These are phyloP conservation scores for Cinclus cinclus DNA, from an alignment of 2,113 vertebrate species.

Conservation along the genomic window DNA sequence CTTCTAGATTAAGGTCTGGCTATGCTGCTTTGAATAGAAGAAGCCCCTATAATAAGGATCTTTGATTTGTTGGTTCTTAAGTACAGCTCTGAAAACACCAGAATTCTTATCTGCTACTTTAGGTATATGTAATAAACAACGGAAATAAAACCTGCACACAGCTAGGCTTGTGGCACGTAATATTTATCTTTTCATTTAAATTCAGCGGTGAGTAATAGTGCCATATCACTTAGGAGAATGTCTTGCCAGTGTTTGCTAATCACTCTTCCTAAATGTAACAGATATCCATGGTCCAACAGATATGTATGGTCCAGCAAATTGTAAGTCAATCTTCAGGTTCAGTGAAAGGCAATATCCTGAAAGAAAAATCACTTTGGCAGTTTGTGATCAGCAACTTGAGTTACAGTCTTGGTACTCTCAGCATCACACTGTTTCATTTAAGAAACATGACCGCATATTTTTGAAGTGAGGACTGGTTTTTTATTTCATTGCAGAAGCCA, in stretches of 20 bases:
- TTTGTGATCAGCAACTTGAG: constrained; percentile 55
- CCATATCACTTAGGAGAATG: not conserved
- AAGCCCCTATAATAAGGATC: not conserved
- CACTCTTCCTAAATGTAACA: constrained; percentile 8
- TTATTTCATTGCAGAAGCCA: constrained; percentile 53
- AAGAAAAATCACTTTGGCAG: constrained; percentile 65
- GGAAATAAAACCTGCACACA: not conserved
- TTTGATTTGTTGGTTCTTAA: not conserved
- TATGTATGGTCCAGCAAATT: not conserved
- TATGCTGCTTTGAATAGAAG: not conserved
- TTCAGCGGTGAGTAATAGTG: not conserved
- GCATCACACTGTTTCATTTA: constrained; percentile 24
- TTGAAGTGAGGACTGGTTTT: constrained; percentile 41
- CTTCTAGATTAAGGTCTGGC: not conserved
- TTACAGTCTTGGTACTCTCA: constrained; percentile 33
- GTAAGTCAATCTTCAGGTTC: constrained; percentile 58
- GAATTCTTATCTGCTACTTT: not conserved
- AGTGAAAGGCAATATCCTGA: constrained; percentile 58
- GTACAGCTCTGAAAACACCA: not conserved
- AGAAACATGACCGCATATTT: constrained; percentile 59
- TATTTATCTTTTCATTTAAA: not conserved
- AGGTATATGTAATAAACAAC: not conserved
- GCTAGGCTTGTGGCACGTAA: not conserved
- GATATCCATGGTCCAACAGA: not conserved
- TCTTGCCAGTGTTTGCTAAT: constrained; percentile 23